Conservation (phyloP, 2,797 vertebrate species). For the Xiphophorus birchmanni region DNA sequence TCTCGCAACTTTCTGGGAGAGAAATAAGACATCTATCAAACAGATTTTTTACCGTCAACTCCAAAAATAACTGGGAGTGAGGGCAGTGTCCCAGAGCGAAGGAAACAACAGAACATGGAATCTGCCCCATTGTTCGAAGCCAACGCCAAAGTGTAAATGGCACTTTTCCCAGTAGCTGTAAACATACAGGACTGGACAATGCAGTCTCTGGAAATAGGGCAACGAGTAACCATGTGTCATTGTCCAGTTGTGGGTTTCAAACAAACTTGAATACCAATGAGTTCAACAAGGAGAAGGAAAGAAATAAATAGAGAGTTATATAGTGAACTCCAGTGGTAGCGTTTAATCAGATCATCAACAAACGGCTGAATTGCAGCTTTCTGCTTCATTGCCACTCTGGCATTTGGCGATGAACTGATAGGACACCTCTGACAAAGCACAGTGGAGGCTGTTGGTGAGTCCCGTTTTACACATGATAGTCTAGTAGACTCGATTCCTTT, state of each 20-base stretch:
- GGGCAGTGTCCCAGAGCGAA: constrained; percentile 64
- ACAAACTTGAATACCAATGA: constrained; percentile 49
- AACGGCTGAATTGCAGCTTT: constrained; percentile 38
- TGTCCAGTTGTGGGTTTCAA: constrained; percentile 64
- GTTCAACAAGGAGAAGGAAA: constrained; percentile 43
- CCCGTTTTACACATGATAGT: constrained; percentile 8
- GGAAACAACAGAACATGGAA: constrained; percentile 78
- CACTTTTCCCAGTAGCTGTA: constrained; percentile 72
- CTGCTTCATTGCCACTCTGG: constrained; percentile 36
- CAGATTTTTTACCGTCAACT: constrained; percentile 55
- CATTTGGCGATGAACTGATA: constrained; percentile 51
- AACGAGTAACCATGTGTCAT: constrained; percentile 63
- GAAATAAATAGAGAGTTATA: constrained; percentile 24
- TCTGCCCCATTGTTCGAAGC: constrained; percentile 76
- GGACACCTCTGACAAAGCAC: constrained; percentile 18
- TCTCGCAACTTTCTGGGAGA: constrained; percentile 43
- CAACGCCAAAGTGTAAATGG: constrained; percentile 72
- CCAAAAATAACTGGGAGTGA: constrained; percentile 68
- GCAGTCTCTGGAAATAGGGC: constrained; percentile 65
- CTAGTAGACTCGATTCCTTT: too few relatives aligned
- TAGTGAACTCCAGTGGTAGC: constrained; percentile 22
- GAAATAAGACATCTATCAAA: constrained; percentile 58
- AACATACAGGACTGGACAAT: constrained; percentile 73
- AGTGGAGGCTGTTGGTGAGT: constrained; percentile 11
- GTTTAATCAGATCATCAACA: constrained; percentile 51